Evolutionary conservation across 2,113 vertebrate genomes (phyloP).

Genomic region (Numenius arquata): DNA sequence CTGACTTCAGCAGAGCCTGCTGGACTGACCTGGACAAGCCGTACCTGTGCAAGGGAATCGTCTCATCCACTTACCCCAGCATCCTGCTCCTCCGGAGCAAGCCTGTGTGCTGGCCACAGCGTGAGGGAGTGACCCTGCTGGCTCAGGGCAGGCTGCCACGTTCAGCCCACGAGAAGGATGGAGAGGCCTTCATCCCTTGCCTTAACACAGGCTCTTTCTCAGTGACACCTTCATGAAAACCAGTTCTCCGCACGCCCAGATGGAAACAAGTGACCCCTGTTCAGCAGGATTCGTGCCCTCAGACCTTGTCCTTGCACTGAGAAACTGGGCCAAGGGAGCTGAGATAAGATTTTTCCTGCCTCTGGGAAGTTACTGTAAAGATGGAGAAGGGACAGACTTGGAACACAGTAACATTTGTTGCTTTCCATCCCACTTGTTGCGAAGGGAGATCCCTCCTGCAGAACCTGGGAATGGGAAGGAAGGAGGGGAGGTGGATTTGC

Average conservation of each 20-base stretch:
- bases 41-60: background rate
- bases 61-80: background rate
- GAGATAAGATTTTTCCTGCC: background rate
- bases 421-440: background rate
- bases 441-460: background rate
- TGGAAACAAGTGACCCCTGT: background rate
- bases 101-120: no score
- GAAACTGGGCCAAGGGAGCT: background rate
- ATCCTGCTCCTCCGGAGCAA: background rate
- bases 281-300: background rate
- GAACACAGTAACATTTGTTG: background rate
- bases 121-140: fast-evolving
- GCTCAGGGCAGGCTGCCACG: background rate
- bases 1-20: background rate
- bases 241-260: background rate
- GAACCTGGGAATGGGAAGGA: background rate
- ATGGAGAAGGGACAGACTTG: background rate
- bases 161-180: background rate
- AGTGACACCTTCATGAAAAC: background rate
- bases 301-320: background rate
- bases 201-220: background rate
- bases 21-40: background rate
- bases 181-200: background rate
- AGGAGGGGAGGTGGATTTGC: background rate
- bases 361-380: background rate